Evolutionary conservation across 2,797 vertebrate species (phyloP).

Genomic region (Sorex maritimensis): DNA sequence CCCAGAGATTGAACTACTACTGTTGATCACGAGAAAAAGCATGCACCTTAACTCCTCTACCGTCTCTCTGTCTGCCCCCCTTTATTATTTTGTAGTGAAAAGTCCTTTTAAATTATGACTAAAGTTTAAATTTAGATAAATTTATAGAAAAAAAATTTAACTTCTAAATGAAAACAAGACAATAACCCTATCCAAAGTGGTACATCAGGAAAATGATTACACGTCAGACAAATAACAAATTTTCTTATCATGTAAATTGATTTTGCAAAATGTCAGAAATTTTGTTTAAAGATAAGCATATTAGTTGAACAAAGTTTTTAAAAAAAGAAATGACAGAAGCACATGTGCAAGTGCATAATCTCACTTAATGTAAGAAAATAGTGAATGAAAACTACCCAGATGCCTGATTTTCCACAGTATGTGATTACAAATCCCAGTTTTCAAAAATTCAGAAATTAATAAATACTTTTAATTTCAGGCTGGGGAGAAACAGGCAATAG

Average conservation of each 20-base stretch:
- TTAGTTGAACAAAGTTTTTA: conserved; percentile 31
- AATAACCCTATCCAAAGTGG: too few species aligned
- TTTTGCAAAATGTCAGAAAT: not conserved
- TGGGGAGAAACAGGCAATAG: not conserved
- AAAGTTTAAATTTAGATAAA: too few species aligned
- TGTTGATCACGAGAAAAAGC: too few species aligned
- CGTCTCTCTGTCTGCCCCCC: too few species aligned
- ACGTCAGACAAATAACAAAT: not conserved
- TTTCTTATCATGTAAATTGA: not conserved
- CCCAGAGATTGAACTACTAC: too few species aligned
- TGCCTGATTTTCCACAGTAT: not conserved
- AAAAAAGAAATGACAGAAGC: conserved; percentile 25
- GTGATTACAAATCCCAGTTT: conserved; percentile 48
- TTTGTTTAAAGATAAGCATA: conserved; percentile 3
- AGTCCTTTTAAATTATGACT: too few species aligned
- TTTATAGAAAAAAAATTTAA: too few species aligned
- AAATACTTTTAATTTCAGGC: conserved; percentile 26
- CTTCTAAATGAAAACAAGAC: too few species aligned
- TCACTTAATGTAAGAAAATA: not conserved
- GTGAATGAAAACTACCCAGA: conserved; percentile 14
- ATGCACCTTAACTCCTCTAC: too few species aligned
- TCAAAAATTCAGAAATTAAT: conserved; percentile 20
- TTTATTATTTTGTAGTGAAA: too few species aligned
- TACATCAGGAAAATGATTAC: not conserved
- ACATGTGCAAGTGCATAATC: not conserved